A percentile compares a stretch with the other conserved stretches of the same genome.
These are phyloP conservation scores for Zosterops pallidus DNA, from an alignment of 2,113 vertebrate genomes.

Conservation along the genomic window DNA sequence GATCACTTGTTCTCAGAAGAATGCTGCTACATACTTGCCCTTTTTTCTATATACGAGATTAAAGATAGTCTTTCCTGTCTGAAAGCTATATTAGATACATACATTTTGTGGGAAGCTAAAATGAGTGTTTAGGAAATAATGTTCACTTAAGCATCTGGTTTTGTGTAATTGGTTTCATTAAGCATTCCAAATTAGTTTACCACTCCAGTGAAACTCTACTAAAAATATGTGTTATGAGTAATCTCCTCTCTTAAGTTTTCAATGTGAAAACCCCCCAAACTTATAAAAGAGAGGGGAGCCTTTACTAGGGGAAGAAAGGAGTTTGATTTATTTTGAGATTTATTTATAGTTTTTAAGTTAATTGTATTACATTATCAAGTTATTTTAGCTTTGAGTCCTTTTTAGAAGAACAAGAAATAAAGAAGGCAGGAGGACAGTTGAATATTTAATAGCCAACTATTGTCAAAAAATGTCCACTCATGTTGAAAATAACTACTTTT, in stretches of 20 bases:
- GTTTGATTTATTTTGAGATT: neutral
- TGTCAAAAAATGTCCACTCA: neutral
- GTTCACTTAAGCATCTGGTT: conserved; percentile 10
- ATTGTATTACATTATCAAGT: neutral
- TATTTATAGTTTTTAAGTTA: neutral
- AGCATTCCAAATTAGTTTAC: neutral
- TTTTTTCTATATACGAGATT: neutral
- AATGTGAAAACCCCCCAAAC: neutral
- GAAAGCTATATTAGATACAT: neutral
- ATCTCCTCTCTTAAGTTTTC: neutral
- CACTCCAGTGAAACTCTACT: neutral
- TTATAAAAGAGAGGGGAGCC: neutral
- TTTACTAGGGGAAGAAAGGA: neutral
- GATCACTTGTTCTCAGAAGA: neutral
- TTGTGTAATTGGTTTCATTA: conserved; percentile 1
- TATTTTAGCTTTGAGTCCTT: neutral
- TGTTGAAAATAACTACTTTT: conserved; percentile 40
- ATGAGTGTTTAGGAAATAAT: neutral
- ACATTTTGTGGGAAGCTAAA: neutral
- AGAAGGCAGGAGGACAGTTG: neutral
- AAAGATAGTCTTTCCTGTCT: neutral
- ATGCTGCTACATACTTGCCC: neutral
- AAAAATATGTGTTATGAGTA: neutral
- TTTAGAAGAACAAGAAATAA: neutral
- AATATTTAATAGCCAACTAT: neutral